Evolutionary conservation across 2,113 vertebrate genomes (phyloP), one percentile per base, ranked within the genome.

Genomic region (Morone saxatilis): DNA sequence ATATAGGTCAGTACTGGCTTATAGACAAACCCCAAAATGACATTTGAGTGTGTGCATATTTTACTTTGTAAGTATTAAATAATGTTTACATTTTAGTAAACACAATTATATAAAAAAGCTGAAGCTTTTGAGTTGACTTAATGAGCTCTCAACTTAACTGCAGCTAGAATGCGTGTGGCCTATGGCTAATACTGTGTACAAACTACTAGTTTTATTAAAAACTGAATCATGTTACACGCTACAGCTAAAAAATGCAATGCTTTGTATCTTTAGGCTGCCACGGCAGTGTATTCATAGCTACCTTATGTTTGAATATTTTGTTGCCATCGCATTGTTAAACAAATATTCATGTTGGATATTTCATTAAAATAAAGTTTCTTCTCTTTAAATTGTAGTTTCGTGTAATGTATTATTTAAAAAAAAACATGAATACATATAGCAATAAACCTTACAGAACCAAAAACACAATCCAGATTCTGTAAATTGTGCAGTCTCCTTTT

Each of bases 61-160:
- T 65, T 77, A 89, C 74, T 83, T 75, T 19, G 83, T 75, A 63
- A 83, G 77, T 67, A 63, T 53, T 10, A 70, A 77, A 59, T 73
- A 59, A 74, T 90, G 88, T 90, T 91, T 88, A 90, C 90, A 2
- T 91, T 85, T 5, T 88, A 45, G 88, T 88, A 71, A 84, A 91
- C 86, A 78, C 53, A 76, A 14, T 7, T 50, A 4, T 77, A 41
- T 79, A 25, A 50, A 74, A 84, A 76, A 78, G 54, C 62, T 80
- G 53, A 22, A 43, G 71, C 80, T 87, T 76, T 76, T 66, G 6
- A n/a, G 19, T 36, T 78, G 69, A 78, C 14, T 31, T 43, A 3
- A 0, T 20, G 12, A 22, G 47, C 8, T n/a, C 25, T 40, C 16
- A 17, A 8, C 8, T 1, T 13, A 8, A 40, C 54, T 66, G 40